Base-by-base conservation (phyloP, 1,140 invertebrate genomes). In the Agrypnia vestita region DNA sequence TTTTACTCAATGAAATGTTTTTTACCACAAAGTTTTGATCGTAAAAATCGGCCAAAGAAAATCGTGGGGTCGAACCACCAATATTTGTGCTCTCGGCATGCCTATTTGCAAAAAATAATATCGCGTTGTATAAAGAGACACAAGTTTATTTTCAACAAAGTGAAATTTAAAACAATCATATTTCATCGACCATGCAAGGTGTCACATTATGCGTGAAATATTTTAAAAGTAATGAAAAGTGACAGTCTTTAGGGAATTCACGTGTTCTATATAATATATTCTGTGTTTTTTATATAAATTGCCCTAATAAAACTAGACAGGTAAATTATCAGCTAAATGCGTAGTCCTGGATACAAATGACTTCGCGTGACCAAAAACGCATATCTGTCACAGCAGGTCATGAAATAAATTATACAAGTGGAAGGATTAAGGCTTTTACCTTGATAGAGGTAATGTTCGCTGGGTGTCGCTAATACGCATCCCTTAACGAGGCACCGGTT, bases 401-500 rank as follows among this genome's bases (percentile, higher is more conserved):
- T 13, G 49, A 62, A 59, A 61, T 71, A 71, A 19, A 71, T 71
- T 21, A 62, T 59, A 35, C 43, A 17, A 73, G 73, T 46, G 73
- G 73, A 49, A 62, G 59, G 47, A 72, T 72, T 53, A 72, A 53
- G 47, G 44, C 55, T 44, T 67, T 71, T 71, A 76, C 73, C 73
- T 76, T 76, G 53, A 59, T 62, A 62, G 73, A 76, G 55, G 73
- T 46, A 61, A 62, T 62, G 73, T 76, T 61, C 56, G 56, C 73
- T 49, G 10, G 67, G 19, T 71, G 67, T 49, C 73, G 44, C 73
- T 76, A 62, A 62, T 62, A 25, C 35, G 8, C 56, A 76, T 71
- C 67, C 47, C 47, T 71, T 71, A 71, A 71, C 46, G 67, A 56
- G 72, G 72, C 72, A 74, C 72, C 73, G 73, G 73, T 76, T 76